Conservation (phyloP, 2,888 invertebrate genomes). For the Hypercompe scribonia region DNA sequence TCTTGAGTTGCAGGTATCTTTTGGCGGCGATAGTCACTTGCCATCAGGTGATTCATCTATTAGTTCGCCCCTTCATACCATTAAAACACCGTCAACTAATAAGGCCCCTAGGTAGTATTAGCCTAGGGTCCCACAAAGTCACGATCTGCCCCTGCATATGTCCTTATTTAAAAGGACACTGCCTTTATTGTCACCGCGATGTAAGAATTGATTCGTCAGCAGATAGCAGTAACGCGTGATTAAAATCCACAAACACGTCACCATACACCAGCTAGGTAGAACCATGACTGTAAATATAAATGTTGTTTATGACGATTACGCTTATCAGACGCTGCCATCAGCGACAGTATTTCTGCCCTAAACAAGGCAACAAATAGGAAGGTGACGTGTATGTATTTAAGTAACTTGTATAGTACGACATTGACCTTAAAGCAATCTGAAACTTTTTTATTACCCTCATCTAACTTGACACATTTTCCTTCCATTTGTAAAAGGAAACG, state of each 20-base stretch:
- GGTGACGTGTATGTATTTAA: background rate
- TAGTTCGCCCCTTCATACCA: too few species aligned
- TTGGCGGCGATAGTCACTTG: too few species aligned
- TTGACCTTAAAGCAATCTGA: background rate
- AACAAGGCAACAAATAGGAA: too few species aligned
- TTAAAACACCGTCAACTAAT: too few species aligned
- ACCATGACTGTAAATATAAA: conserved; percentile 46
- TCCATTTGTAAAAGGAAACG: background rate
- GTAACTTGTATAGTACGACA: background rate
- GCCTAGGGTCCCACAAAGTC: too few species aligned
- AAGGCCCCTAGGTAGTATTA: too few species aligned
- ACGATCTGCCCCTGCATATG: too few species aligned
- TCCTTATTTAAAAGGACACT: conserved; percentile 15
- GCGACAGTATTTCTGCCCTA: conserved; percentile 35
- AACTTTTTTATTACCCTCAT: background rate
- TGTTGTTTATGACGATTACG: conserved; percentile 41
- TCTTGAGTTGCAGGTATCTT: too few species aligned
- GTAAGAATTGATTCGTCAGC: conserved; percentile 23
- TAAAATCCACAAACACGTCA: conserved; percentile 39
- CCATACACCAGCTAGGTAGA: conserved; percentile 36
- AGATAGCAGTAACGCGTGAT: conserved; percentile 24
- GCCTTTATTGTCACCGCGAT: background rate
- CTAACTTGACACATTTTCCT: background rate
- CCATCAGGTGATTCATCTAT: too few species aligned
- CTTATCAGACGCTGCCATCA: conserved; percentile 40